These are phyloP conservation scores for Ephialtes manifestator DNA, from an alignment of 2,888 invertebrate genomes.

Conservation along the genomic window DNA sequence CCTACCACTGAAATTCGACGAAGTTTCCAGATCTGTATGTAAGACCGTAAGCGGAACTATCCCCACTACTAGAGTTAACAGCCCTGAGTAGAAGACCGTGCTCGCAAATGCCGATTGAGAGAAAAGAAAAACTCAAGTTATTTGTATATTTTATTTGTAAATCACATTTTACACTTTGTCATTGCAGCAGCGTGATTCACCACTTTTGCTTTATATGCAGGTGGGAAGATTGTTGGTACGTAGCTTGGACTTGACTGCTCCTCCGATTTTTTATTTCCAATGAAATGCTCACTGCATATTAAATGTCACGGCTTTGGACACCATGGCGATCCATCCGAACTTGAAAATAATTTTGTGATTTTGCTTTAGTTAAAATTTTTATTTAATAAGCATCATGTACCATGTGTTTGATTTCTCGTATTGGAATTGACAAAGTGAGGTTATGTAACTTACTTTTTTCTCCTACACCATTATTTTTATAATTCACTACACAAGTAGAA, in stretches of 20 bases:
- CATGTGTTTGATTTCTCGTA: constrained; percentile 4
- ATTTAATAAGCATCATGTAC: constrained; percentile 30
- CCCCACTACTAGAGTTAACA: too few relatives aligned
- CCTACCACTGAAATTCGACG: too few relatives aligned
- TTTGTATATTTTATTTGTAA: too few relatives aligned
- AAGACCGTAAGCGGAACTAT: too few relatives aligned
- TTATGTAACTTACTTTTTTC: constrained; percentile 57
- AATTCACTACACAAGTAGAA: constrained; percentile 57
- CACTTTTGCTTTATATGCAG: constrained; percentile 39
- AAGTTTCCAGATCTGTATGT: too few relatives aligned
- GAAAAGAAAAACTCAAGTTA: too few relatives aligned
- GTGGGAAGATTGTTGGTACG: constrained; percentile 42
- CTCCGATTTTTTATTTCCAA: constrained; percentile 51
- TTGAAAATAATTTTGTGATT: constrained; percentile 36
- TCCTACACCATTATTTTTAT: constrained; percentile 50
- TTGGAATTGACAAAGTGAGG: constrained; percentile 25
- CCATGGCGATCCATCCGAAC: constrained; percentile 57
- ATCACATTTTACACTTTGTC: constrained; percentile 30
- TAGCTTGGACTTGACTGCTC: constrained; percentile 42
- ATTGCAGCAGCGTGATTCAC: constrained; percentile 23
- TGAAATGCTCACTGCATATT: constrained; percentile 57
- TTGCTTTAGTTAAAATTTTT: constrained; percentile 27
- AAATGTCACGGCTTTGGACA: constrained; percentile 37
- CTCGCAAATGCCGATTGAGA: too few relatives aligned
- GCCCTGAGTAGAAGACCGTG: too few relatives aligned